Conservation (phyloP, 1,140 invertebrate species). For the Drosophila ambigua region DNA sequence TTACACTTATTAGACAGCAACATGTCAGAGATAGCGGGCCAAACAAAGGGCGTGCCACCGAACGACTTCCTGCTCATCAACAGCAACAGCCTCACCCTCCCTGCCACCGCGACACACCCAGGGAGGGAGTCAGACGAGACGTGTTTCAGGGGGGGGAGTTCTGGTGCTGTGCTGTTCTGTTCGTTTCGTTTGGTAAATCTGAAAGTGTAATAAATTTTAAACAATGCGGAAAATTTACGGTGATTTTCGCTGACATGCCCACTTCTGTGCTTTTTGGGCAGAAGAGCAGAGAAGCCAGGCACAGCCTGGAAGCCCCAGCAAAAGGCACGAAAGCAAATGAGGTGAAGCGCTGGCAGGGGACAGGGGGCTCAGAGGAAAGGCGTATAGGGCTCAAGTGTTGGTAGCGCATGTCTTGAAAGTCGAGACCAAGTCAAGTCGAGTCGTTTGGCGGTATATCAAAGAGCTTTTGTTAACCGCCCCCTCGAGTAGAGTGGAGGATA, state of each 20-base stretch:
- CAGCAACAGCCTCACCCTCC: not conserved
- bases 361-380: not conserved
- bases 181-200: conserved; percentile 56
- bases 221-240: conserved; percentile 82
- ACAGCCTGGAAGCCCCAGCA: conserved; percentile 10
- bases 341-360: conserved; percentile 2
- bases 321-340: conserved; percentile 22
- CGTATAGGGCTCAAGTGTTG: conserved; percentile 50
- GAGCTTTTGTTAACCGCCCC: conserved; percentile 66
- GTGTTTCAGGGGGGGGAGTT: not conserved
- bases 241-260: conserved; percentile 82
- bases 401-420: conserved; percentile 67
- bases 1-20: conserved; percentile 79
- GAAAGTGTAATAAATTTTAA: conserved; percentile 82
- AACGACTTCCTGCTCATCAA: conserved; percentile 51
- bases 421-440: not conserved
- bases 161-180: conserved; percentile 23
- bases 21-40: conserved; percentile 72
- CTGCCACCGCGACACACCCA: not conserved
- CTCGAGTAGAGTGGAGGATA: conserved; percentile 45
- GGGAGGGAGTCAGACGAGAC: conserved; percentile 1
- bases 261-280: conserved; percentile 73
- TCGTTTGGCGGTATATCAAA: conserved; percentile 73
- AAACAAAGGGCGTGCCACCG: conserved; percentile 66
- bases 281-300: not conserved